Evolutionary conservation across 1,140 invertebrate species (phyloP), one percentile per base, ranked within the genome.

Genomic region (Eriocheir sinensis): DNA sequence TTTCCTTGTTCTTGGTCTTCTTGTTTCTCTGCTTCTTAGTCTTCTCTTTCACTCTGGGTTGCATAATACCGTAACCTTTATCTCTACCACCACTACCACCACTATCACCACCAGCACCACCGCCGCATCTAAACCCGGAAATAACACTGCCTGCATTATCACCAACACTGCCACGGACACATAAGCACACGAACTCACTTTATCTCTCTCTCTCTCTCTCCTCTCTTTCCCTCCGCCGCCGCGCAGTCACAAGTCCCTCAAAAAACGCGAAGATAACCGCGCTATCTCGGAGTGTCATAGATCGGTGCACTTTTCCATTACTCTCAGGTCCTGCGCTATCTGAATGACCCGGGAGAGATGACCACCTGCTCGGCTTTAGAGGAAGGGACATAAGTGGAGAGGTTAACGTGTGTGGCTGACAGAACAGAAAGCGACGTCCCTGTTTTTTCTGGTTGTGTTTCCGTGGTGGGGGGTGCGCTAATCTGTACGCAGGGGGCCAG

Each of bases 251-350:
- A 72, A 72, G n/a, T n/a, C n/a, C n/a, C n/a, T n/a, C n/a, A 72
- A 72, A 1, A 15, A 4, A 48, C 60, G 6, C 12, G 0, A n/a
- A 72, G 60, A 72, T 72, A 72, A 72, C 60, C 60, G 0, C 21
- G 60, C 60, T 72, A 72, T 72, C 60, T n/a, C 21, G 4, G 60
- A 72, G 60, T 27, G 21, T 72, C 60, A 72, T 72, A 72, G 60
- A 72, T 72, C 60, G 27, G 60, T 72, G 60, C 60, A 72, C 60
- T 72, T n/a, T 72, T 72, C 60, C 60, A 72, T 72, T 72, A 72
- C 60, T 72, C n/a, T n/a, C 60, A 72, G 60, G 27, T 72, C 21
- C 60, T 72, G 60, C 60, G n/a, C 60, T 72, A 72, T 72, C 60
- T 72, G 21, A 72, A 21, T 2, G 27, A 21, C 60, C n/a, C 60